Evolutionary conservation across 2,797 vertebrate species (phyloP).

Genomic region (Danio choprae): DNA sequence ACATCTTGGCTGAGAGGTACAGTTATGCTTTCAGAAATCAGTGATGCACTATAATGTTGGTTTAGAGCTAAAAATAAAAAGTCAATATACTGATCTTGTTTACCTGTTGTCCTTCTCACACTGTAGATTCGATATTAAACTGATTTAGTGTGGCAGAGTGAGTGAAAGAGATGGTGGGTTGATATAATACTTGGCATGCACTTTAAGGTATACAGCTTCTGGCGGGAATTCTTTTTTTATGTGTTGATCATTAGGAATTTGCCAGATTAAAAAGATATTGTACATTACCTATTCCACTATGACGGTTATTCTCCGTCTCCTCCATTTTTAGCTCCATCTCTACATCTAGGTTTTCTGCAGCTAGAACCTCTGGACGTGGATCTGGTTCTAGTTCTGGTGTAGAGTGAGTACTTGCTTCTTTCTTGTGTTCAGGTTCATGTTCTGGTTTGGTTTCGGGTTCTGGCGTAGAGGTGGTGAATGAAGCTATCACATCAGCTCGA

Average conservation of each 20-base stretch:
- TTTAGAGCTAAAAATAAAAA: conserved; percentile 64
- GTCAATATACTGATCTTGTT: conserved; percentile 63
- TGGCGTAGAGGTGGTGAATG: not conserved
- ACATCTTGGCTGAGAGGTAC: not conserved
- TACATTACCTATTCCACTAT: conserved; percentile 88
- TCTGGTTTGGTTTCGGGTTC: conserved; percentile 24
- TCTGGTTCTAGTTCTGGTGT: not conserved
- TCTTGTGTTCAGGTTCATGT: not conserved
- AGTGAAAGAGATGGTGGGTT: not conserved
- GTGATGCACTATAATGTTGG: not conserved
- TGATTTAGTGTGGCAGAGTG: conserved; percentile 10
- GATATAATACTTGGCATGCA: not conserved
- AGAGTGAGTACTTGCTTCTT: no score
- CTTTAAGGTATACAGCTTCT: conserved; percentile 12
- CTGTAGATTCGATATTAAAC: conserved; percentile 30
- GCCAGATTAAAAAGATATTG: not conserved
- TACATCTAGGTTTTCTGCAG: conserved; percentile 64
- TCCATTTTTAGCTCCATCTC: conserved; percentile 81
- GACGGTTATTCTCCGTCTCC: conserved; percentile 86
- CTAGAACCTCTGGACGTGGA: conserved; percentile 56
- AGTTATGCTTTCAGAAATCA: conserved; percentile 18
- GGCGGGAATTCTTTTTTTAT: not conserved
- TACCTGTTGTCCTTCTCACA: conserved; percentile 43
- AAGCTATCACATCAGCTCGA: conserved; percentile 46
- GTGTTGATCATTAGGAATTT: not conserved